Conservation (phyloP, 2,888 invertebrate genomes). For the Drosophila nr. perissopoda region DNA sequence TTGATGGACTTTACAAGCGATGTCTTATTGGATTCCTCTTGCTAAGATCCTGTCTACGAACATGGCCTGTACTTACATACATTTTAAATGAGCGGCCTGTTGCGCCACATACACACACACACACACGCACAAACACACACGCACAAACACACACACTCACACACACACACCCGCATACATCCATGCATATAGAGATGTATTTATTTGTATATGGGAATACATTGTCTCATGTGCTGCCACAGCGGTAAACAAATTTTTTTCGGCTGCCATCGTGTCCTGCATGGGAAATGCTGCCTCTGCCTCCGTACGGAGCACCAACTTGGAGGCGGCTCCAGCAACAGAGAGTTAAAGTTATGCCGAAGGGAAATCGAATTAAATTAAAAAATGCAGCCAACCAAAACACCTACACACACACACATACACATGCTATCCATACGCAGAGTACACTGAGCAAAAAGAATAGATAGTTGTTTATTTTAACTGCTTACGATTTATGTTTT, state of each 20-base stretch:
- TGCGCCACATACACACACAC: conserved; percentile 17
- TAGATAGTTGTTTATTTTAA: background rate
- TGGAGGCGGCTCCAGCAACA: background rate
- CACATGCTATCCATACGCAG: background rate
- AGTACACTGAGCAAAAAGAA: background rate
- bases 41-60: background rate
- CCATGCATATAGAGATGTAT: background rate
- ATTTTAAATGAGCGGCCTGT: conserved; percentile 49
- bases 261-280: conserved; percentile 43
- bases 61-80: conserved; percentile 10
- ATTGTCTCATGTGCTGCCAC: conserved; percentile 11
- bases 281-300: conserved; percentile 45
- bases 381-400: conserved; percentile 36
- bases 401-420: background rate
- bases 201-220: background rate
- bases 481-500: background rate
- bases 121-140: background rate
- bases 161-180: fast-evolving
- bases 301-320: background rate
- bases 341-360: conserved; percentile 20
- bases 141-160: background rate
- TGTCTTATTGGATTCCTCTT: background rate
- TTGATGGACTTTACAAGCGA: background rate
- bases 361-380: conserved; percentile 60
- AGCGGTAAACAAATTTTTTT: conserved; percentile 37